Evolutionary conservation across 2,888 invertebrate genomes (phyloP), one percentile per base, ranked within the genome.

Genomic region (Hedychridium roseum): DNA sequence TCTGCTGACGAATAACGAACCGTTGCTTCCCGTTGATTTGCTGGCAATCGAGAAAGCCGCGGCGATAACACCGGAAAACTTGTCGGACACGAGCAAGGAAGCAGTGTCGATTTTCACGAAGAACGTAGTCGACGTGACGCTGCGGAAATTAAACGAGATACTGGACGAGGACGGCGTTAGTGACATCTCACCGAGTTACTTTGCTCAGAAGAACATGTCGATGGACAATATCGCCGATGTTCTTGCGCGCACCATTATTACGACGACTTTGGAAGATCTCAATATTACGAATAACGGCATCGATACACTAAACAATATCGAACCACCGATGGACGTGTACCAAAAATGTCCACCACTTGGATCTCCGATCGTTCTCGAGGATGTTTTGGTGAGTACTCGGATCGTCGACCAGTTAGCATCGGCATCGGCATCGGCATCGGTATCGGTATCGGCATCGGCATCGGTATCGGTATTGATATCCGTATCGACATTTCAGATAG

Each of bases 301-400:
- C n/a, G n/a, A 7, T 9, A 7, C 12, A 6, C 7, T 6, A 11
- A 35, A 12, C n/a, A 11, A 30, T 11, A 5, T 2, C 2, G 27
- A 49, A 44, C 60, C 60, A 14, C 43, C 51, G 11, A 30, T 51
- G 7, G 9, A 23, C 23, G 43, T 35, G 21, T 47, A 56, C 17
- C 42, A 38, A 4, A 9, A 54, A 3, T 70, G 70, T 43, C 70
- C 70, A 11, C 67, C 70, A 2, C 46, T 68, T 16, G 70, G 70
- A 2, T 32, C 68, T 2, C 68, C 70, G 5, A 20, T 70, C 18
- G 47, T 70, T 3, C 28, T 17, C 3, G 39, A 61, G 4, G 50
- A 51, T 16, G 58, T 41, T 14, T 39, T 70, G 57, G 69, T 67
- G 48, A 63, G 42, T n/a, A n/a, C n/a, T n/a, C n/a, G n/a, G n/a